These are phyloP conservation scores for Myotis yumanensis DNA, from an alignment of 2,113 vertebrate genomes.

Conservation along the genomic window DNA sequence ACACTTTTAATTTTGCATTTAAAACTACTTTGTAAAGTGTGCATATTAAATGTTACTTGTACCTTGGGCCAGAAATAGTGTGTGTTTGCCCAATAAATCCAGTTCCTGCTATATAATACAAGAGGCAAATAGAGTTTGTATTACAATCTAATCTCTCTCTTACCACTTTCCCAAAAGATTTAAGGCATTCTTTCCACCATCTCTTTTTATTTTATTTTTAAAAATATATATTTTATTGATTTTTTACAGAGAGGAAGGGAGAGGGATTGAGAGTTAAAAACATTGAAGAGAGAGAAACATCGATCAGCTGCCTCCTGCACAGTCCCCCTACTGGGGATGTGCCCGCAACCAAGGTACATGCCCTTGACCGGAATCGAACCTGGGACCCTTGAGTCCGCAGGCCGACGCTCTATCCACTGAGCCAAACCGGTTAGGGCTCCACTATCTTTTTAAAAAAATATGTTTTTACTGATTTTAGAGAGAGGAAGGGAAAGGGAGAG, in stretches of 20 bases:
- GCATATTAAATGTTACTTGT: not conserved
- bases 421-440: too few species aligned
- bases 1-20: conserved; percentile 26
- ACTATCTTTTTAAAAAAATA: too few species aligned
- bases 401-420: too few species aligned
- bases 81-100: not conserved
- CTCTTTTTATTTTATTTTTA: too few species aligned
- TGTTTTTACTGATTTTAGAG: too few species aligned
- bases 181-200: not conserved
- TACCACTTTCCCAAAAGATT: conserved; percentile 35
- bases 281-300: not conserved
- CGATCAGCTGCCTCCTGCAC: not conserved
- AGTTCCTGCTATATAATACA: not conserved
- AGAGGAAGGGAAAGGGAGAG: too few species aligned
- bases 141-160: not conserved
- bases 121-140: conserved; percentile 12
- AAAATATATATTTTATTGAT: not conserved
- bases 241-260: not conserved
- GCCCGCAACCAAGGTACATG: too few species aligned
- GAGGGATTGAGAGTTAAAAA: not conserved
- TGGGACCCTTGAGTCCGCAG: too few species aligned
- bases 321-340: too few species aligned
- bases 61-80: not conserved
- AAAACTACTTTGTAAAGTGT: not conserved
- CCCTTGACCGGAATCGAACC: too few species aligned